phyloP scores from a whole-genome alignment of 1,140 invertebrate species.

The Ladona fulva region DNA sequence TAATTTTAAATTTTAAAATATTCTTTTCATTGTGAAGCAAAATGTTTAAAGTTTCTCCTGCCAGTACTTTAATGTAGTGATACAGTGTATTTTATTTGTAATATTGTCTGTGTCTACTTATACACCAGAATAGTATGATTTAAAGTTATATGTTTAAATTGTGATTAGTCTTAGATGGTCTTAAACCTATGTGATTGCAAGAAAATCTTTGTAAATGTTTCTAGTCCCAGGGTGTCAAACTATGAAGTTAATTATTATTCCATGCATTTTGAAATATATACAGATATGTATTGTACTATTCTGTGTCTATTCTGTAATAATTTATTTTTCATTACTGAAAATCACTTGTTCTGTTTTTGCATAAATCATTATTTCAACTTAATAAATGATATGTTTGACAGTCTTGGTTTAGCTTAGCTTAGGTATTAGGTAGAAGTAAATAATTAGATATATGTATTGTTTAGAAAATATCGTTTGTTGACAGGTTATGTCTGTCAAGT shows the following conservation, averaged over 20 bases:
- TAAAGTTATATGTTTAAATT: not conserved
- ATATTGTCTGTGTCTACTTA: not conserved
- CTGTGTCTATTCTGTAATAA: too few relatives aligned
- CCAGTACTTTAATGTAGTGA: not conserved
- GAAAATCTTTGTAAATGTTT: not conserved
- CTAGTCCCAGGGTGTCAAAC: not conserved
- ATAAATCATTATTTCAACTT: too few relatives aligned
- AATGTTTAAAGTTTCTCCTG: not conserved
- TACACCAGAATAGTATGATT: not conserved
- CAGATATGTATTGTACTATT: too few relatives aligned
- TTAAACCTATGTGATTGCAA: not conserved
- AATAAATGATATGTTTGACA: not conserved
- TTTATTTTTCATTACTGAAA: too few relatives aligned
- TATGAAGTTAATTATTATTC: not conserved
- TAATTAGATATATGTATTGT: not conserved
- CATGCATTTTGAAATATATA: too few relatives aligned
- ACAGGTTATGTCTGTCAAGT: not conserved
- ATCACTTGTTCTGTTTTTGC: too few relatives aligned
- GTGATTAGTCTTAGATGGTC: not conserved
- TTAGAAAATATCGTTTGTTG: not conserved
- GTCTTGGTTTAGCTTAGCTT: not conserved
- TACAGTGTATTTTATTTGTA: not conserved
- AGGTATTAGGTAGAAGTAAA: not conserved
- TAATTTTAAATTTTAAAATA: too few relatives aligned
- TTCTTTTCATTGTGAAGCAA: not conserved